Evolutionary conservation across 2,113 vertebrate species (phyloP).

Genomic region (Hippopotamus amphibius): DNA sequence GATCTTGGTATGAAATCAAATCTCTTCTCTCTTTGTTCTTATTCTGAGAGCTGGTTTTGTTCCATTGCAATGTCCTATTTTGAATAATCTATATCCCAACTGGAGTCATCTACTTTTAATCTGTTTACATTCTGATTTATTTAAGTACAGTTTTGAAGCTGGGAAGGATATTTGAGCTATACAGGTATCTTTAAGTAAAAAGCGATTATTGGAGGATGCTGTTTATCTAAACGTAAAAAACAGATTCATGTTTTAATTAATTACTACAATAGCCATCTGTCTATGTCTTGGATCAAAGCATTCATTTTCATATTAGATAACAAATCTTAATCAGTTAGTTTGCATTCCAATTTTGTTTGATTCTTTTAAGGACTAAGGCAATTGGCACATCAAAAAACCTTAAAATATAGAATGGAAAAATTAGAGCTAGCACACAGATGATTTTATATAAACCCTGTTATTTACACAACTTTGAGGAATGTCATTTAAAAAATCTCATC

Average conservation of each 20-base stretch:
- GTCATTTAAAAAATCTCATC: neutral
- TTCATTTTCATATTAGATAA: constrained; percentile 68
- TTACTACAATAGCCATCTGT: constrained; percentile 66
- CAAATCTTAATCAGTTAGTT: constrained; percentile 61
- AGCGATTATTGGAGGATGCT: neutral
- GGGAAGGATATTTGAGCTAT: neutral
- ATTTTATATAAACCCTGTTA: constrained; percentile 25
- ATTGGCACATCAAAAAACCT: constrained; percentile 39
- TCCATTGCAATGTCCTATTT: neutral
- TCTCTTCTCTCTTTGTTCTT: neutral
- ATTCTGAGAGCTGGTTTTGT: neutral
- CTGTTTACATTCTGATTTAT: neutral
- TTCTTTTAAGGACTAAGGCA: constrained; percentile 28
- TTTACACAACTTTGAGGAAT: neutral
- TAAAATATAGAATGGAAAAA: constrained; percentile 41
- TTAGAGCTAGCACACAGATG: neutral
- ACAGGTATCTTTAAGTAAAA: neutral
- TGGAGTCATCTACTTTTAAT: neutral
- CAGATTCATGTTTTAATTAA: constrained; percentile 67
- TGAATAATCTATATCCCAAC: neutral
- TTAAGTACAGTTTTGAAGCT: constrained; percentile 44
- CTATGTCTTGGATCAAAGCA: constrained; percentile 58
- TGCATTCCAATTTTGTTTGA: constrained; percentile 60
- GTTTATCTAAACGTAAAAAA: constrained; percentile 34
- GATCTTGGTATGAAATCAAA: neutral